Percentiles rank a stretch among this genome's conserved stretches.
These are phyloP conservation scores for Anas bernieri DNA, from an alignment of 2,797 vertebrate genomes.

Conservation along the genomic window DNA sequence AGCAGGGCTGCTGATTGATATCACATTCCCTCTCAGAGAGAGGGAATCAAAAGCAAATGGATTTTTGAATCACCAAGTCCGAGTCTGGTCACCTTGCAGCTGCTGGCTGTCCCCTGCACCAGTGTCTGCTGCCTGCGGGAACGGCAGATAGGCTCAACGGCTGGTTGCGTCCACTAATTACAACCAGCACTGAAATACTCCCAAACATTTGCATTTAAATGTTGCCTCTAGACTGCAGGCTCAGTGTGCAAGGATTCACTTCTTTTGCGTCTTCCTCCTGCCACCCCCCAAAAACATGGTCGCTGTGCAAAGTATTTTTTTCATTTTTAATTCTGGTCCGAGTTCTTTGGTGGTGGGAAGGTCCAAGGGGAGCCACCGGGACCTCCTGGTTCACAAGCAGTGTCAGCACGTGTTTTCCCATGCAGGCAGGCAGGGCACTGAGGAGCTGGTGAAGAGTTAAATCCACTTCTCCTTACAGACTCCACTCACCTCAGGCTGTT, in stretches of 20 bases:
- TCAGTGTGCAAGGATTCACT: not conserved
- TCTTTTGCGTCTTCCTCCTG: not conserved
- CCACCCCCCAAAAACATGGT: not conserved
- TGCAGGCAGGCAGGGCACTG: fast-evolving
- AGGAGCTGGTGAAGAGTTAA: not conserved
- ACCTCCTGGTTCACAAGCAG: not conserved
- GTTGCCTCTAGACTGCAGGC: not conserved
- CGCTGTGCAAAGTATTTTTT: not conserved
- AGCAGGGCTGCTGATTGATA: not conserved
- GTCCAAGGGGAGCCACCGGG: not conserved
- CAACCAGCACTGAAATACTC: not conserved
- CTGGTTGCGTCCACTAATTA: not conserved
- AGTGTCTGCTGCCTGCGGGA: not conserved
- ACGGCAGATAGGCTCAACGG: not conserved
- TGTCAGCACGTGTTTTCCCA: not conserved
- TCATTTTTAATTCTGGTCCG: not conserved
- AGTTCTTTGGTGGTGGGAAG: not conserved
- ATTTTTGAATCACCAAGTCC: not conserved
- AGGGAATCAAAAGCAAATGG: not conserved
- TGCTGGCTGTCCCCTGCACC: not conserved
- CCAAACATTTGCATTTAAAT: not conserved
- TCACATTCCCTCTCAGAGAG: not conserved
- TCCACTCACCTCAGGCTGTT: not conserved
- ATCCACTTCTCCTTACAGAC: not conserved
- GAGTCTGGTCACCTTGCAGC: not conserved